Base-by-base conservation (phyloP, 2,797 vertebrate species). In the Gymnocypris eckloni region DNA sequence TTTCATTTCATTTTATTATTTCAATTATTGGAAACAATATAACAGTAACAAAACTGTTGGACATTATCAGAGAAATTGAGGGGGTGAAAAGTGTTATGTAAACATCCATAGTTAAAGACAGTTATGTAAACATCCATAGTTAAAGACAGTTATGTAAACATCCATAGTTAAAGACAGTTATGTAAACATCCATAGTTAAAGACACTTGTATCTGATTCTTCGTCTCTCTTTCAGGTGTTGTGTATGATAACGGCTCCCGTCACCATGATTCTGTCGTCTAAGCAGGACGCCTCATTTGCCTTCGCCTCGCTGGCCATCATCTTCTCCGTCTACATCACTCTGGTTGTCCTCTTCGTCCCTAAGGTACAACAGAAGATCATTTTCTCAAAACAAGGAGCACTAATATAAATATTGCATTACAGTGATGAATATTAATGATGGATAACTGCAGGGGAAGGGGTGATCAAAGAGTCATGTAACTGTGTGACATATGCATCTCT, bases 181-280 rank as follows among this genome's bases (percentile, higher is more conserved):
- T 28, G 28, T 28, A 28, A 28, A 28, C 33, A 56, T 22, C 0
- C 11, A n/a, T 8, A 56, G 6, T 41, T 66, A 48, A 79, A 79
- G 59, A 66, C 41, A 18, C 41, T 9, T 66, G 22, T 41, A 43
- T 22, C 39, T 43, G 1, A 79, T 45, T 67, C 8, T 37, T 7
- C 45, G 39, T 77, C 10, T 83, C 25, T 78, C 39, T 88, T 80
- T 64, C 89, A 99, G 98, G 97, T 98, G 69, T 88, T 99, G 84
- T 99, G 98, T 89, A 96, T 99, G 93, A 99, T 99, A 94, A 98
- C 98, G 0, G 97, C 97, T 10, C 98, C 98, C 0, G 97, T 99
- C 88, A 98, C 98, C 86, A 98, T 99, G 97, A 98, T 99, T 92
- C 95, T 99, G 66, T 97, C 96, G n/a, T 98, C 97, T 2, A 97